Base-by-base conservation (phyloP, 2,797 vertebrate species). In the Chrosomus eos region DNA sequence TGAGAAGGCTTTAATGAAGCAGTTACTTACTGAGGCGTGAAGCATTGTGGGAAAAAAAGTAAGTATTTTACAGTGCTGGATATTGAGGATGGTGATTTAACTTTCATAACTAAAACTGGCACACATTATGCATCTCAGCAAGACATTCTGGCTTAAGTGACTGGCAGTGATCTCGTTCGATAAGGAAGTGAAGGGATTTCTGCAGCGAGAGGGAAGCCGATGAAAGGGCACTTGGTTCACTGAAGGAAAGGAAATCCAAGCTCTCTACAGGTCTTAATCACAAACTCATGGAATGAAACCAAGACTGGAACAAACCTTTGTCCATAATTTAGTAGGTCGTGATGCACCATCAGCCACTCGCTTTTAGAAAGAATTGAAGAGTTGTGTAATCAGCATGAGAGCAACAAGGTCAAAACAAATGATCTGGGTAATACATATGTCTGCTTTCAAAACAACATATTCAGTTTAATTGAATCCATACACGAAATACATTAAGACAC, bases 301-400 rank as follows among this genome's bases (percentile, higher is more conserved):
- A 89, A 84, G 90, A 88, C 82, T 86, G 86, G 90, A 95, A 98
- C 97, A 96, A 97, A 98, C 97, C 97, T 98, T 97, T 91, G 96
- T 97, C 97, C 97, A 98, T 90, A 97, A 96, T 94, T 98, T 97
- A 90, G 95, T 97, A 91, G 96, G 97, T 91, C 95, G 95, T 89
- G 95, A 95, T 91, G 94, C 92, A 62, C 93, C 95, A 88, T 97
- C 95, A 77, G 93, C 92, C 94, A 96, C 87, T 93, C 93, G 95
- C 97, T 99, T 97, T 91, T 91, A 89, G 92, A 90, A 89, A 89
- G 90, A 91, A 93, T 89, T 83, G 90, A 85, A 87, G 71, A 80
- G 88, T 82, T 81, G 62, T 77, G 82, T 58, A 68, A 62, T 87
- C 83, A 88, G 82, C n/a, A 81, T 48, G 14, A 2, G 18, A 86